Evolutionary conservation across 1,140 invertebrate species (phyloP).

Genomic region (Homalodisca vitripennis): DNA sequence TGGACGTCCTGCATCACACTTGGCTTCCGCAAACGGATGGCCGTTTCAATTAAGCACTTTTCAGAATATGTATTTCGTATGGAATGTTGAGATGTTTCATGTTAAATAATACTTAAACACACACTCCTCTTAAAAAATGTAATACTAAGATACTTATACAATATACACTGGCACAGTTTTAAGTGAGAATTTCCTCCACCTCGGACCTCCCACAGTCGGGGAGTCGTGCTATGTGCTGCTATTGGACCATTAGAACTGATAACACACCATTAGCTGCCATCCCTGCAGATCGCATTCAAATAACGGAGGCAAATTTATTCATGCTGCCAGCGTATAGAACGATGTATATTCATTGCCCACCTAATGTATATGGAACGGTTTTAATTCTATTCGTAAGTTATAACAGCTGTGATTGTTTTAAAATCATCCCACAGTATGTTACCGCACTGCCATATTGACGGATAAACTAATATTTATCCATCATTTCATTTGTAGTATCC

Average conservation of each 20-base stretch:
- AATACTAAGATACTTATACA: too few relatives aligned
- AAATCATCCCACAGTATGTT: too few relatives aligned
- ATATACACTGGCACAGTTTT: too few relatives aligned
- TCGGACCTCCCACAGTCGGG: too few relatives aligned
- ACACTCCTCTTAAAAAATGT: too few relatives aligned
- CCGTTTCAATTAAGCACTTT: too few relatives aligned
- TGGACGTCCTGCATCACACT: too few relatives aligned
- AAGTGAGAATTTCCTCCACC: too few relatives aligned
- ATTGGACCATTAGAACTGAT: neutral
- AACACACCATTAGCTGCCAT: neutral
- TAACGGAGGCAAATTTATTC: constrained; percentile 20
- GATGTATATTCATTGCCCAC: constrained; percentile 18
- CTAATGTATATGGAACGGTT: constrained; percentile 18
- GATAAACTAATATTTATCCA: neutral
- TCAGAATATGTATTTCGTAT: too few relatives aligned
- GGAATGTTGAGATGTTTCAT: too few relatives aligned
- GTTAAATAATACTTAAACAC: too few relatives aligned
- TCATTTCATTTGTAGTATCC: neutral
- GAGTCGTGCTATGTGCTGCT: neutral
- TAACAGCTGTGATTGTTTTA: constrained; percentile 6
- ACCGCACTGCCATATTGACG: neutral
- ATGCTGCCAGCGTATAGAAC: constrained; percentile 1
- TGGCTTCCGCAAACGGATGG: too few relatives aligned
- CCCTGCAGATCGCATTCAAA: neutral
- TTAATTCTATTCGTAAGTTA: constrained; percentile 12